Evolutionary conservation across 2,113 vertebrate species (phyloP), one percentile per base, ranked within the genome.

Genomic region (Rhadina sibilatrix): DNA sequence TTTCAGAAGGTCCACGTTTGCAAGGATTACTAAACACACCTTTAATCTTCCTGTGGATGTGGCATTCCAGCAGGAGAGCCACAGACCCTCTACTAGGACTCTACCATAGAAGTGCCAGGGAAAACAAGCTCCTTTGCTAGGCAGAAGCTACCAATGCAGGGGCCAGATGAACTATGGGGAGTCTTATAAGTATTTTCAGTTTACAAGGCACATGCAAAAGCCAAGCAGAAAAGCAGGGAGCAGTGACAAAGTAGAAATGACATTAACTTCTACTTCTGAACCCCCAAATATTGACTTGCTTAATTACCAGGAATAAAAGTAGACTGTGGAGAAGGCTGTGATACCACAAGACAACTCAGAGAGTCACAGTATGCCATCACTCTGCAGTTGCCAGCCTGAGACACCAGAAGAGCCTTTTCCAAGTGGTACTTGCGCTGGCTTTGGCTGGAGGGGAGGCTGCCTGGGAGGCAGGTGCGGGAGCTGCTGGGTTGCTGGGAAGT

Each of bases 281-380:
- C 20, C 23, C 75, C 50, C 50, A 74, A 24, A 80, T 22, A 46
- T 18, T 25, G 30, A 61, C 35, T 66, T 44, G 79, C 20, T 52
- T 35, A 25, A 93, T 98, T 97, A 99, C 99, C 99, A 31, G 99
- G 99, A 61, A 99, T 81, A 69, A 99, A 97, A 1, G 98, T 98
- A 35, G 98, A 90, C 53, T 99, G 98, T 27, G 99, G 98, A 46
- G 99, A 99, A 16, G 99, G 98, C 91, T 99, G 99, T 2, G 99
- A 99, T 12, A 99, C 98, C 91, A 99, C 98, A 5, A 99, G 98
- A 90, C 99, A 99, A 86, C 98, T 98, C 89, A 99, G 94, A 1
- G 97, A 94, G 64, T 98, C 98, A 40, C 98, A 99, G 97, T 98
- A 99, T 0, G 99, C 97, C 96, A 99, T 97, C 18, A 99, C 99